Conservation (phyloP, 1,140 invertebrate genomes). For the Drosophila pseudoobscura region DNA sequence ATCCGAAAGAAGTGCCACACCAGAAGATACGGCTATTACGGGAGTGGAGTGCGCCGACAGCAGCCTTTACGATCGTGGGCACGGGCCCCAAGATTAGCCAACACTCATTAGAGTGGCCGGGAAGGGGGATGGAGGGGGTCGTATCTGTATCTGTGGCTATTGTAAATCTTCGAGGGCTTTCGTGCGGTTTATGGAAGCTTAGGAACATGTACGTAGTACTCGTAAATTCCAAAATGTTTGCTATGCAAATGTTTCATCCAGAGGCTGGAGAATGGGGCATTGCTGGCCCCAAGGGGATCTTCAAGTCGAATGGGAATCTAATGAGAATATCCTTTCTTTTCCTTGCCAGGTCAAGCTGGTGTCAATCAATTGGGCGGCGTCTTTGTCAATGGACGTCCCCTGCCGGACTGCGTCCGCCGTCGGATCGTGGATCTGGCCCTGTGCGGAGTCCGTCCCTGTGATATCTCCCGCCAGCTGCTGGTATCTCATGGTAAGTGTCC, state of each 20-base stretch:
- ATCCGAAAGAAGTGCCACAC: conserved; percentile 5
- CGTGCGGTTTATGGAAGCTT: conserved; percentile 16
- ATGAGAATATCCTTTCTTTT: neutral
- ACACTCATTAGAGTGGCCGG: conserved; percentile 14
- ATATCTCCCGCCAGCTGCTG: conserved; percentile 96
- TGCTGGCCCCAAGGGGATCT: no score
- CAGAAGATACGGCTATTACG: conserved; percentile 41
- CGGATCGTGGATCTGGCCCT: conserved; percentile 96
- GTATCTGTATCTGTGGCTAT: conserved; percentile 4
- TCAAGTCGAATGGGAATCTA: neutral
- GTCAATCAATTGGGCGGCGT: conserved; percentile 98
- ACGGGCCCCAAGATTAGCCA: conserved; percentile 14
- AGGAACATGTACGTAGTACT: neutral
- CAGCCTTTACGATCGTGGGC: conserved; percentile 35
- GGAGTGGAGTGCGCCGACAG: neutral
- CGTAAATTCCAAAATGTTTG: conserved; percentile 11
- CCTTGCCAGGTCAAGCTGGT: conserved; percentile 91
- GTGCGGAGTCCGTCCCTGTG: conserved; percentile 95
- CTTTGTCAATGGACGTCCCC: conserved; percentile 97
- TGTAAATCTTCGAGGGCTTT: conserved; percentile 28
- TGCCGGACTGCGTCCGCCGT: conserved; percentile 96
- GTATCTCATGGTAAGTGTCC: conserved; percentile 92
- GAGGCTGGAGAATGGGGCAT: neutral
- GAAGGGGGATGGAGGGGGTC: neutral
- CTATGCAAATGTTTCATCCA: neutral